Evolutionary conservation across 2,797 vertebrate genomes (phyloP).

Genomic region (Peromyscus melanophrys): DNA sequence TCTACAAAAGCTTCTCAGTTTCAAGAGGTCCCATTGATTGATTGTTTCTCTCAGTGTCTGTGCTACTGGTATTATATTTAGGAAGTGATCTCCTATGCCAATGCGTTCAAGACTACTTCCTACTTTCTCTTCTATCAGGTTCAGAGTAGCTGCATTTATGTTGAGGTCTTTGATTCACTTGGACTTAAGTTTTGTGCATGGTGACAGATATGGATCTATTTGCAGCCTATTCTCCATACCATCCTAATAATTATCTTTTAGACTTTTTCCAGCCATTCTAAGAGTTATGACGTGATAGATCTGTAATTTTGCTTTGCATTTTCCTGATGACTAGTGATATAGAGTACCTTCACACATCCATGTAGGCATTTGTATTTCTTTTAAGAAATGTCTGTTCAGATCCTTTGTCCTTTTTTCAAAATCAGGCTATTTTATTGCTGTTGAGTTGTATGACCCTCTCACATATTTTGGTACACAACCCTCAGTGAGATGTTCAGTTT

Average conservation of each 20-base stretch:
- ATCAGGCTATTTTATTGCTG: not conserved
- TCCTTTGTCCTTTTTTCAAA: not conserved
- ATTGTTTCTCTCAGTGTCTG: no score
- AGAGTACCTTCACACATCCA: not conserved
- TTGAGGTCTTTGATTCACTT: no score
- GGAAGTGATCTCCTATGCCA: no score
- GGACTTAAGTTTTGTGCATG: no score
- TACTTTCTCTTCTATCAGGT: no score
- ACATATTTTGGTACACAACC: not conserved
- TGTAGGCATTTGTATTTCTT: not conserved
- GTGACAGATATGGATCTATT: no score
- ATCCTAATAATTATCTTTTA: not conserved
- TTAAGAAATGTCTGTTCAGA: not conserved
- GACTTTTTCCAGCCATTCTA: not conserved
- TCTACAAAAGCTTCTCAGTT: no score
- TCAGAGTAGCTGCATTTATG: no score
- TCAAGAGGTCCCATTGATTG: no score
- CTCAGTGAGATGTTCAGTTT: not conserved
- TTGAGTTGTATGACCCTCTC: not conserved
- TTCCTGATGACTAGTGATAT: not conserved
- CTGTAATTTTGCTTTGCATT: not conserved
- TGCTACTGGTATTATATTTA: no score
- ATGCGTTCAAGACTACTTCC: no score
- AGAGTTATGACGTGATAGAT: not conserved
- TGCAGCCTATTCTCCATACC: not conserved